phyloP scores from a whole-genome alignment of 2,797 vertebrate genomes.

The Spondyliosoma cantharus region DNA sequence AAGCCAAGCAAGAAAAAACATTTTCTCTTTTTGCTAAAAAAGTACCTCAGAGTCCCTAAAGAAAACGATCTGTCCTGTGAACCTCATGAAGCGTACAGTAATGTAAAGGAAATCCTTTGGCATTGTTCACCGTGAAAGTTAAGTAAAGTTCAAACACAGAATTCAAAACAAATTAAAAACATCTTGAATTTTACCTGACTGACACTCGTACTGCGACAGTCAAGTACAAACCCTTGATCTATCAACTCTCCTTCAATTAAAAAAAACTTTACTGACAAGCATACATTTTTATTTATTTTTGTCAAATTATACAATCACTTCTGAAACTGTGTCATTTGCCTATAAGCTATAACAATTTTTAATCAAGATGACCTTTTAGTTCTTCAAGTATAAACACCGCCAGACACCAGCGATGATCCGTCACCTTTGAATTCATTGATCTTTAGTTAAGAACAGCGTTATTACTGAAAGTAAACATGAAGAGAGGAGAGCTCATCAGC shows the following conservation, averaged over 20 bases:
- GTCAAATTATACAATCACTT: slow-evolving; percentile 37
- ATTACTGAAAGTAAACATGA: slow-evolving; percentile 74
- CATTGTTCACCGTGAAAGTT: slow-evolving; percentile 80
- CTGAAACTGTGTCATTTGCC: slow-evolving; percentile 32
- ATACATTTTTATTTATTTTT: slow-evolving; percentile 6
- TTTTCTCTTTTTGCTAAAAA: slow-evolving; percentile 27
- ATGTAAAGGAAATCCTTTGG: slow-evolving; percentile 90
- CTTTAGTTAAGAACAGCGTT: slow-evolving; percentile 64
- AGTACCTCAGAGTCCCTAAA: slow-evolving; percentile 25
- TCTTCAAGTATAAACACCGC: slow-evolving; percentile 64
- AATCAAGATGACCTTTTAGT: slow-evolving; percentile 50
- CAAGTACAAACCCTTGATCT: slow-evolving; percentile 33
- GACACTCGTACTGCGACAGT: slow-evolving; percentile 27
- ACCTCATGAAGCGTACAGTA: slow-evolving; percentile 43
- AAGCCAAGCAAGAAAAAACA: slow-evolving; percentile 20
- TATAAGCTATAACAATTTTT: slow-evolving; percentile 34
- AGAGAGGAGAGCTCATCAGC: slow-evolving; percentile 42
- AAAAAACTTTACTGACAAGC: slow-evolving; percentile 32
- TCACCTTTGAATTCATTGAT: slow-evolving; percentile 49
- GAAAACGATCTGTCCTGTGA: slow-evolving; percentile 40
- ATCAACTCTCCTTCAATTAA: slow-evolving; percentile 39
- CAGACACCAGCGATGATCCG: slow-evolving; percentile 34
- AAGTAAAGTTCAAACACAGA: slow-evolving; percentile 80
- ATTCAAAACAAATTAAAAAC: slow-evolving; percentile 54
- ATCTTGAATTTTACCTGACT: slow-evolving; percentile 27